Base-by-base conservation (phyloP, 2,888 invertebrate species). In the Chironomus riparius region DNA sequence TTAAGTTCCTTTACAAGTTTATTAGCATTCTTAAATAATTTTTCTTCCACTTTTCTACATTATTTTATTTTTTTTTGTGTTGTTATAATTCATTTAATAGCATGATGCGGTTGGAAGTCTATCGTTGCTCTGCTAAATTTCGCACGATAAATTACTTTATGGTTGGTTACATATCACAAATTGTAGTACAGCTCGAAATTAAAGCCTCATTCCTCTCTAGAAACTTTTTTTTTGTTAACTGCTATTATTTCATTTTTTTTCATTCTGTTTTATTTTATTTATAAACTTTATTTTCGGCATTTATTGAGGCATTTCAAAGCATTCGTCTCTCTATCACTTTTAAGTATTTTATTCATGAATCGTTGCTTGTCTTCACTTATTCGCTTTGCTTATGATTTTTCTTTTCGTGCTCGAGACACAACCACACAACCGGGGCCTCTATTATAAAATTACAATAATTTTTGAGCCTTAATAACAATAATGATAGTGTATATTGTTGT, bases 391-490 rank as follows among this genome's bases (percentile, higher is more conserved):
- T 22, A 21, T 13, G 12, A 65, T 21, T 22, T 65, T 56, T 56
- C n/a, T 18, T 18, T 56, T 56, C 38, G 38, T 56, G n/a, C 56
- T 56, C 18, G 15, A 56, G 18, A 56, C 56, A 56, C 18, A 56
- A 65, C 65, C 65, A 22, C 65, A 65, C 21, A 21, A 65, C 65
- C 65, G 65, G 71, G 21, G 71, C 21, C 56, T 61, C 65, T 65
- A 73, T 73, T 73, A 73, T 73, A 65, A 47, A 73, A 73, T 73
- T 73, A 73, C 61, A 50, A 62, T 73, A 73, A 73, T 73, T 73
- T 73, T 28, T 65, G 62, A 65, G 47, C 62, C 73, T 56, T 65
- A 73, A 73, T 73, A 62, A 73, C 68, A 38, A 68, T 56, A 62
- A 62, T 56, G 73, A 61, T 50, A 56, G 28, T 28, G 38, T 47